These are phyloP conservation scores for Pangasius larnaudii DNA, from an alignment of 2,797 vertebrate genomes.

Conservation along the genomic window DNA sequence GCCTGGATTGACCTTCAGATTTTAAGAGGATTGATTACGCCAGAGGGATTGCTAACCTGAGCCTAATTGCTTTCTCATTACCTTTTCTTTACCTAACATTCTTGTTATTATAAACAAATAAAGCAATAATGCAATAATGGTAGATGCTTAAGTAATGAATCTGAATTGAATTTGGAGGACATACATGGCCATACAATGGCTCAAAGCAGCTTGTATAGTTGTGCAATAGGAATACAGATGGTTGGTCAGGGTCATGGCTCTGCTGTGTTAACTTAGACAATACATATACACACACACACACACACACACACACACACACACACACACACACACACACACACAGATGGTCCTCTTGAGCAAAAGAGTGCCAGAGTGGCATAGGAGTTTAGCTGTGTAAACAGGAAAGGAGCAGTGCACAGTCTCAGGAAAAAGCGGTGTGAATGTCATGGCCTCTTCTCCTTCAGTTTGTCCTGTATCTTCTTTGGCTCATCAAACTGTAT, in stretches of 20 bases:
- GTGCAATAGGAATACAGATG: neutral
- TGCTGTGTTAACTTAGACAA: neutral
- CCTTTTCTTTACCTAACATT: conserved; percentile 24
- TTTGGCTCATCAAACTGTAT: conserved; percentile 89
- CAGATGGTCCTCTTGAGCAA: conserved; percentile 42
- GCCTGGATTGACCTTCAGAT: conserved; percentile 74
- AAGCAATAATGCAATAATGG: neutral
- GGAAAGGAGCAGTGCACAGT: conserved; percentile 59
- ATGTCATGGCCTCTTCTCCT: conserved; percentile 80
- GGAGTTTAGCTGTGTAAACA: conserved; percentile 53
- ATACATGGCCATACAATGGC: neutral
- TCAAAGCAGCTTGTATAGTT: neutral
- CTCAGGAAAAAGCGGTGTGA: conserved; percentile 24
- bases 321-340: conserved; percentile 1
- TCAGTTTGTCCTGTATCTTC: conserved; percentile 83
- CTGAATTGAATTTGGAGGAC: neutral
- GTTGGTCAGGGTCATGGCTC: neutral
- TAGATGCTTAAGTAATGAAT: neutral
- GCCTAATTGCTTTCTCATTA: conserved; percentile 67
- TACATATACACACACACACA: conserved; percentile 1
- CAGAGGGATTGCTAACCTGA: conserved; percentile 71
- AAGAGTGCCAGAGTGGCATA: conserved; percentile 27
- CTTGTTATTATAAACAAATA: neutral
- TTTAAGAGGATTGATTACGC: conserved; percentile 72
- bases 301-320: conserved; percentile 2